A percentile compares a stretch with the other conserved stretches of the same genome.
Conservation (phyloP, 1,140 invertebrate genomes). For the Lasaia peninsularis region DNA sequence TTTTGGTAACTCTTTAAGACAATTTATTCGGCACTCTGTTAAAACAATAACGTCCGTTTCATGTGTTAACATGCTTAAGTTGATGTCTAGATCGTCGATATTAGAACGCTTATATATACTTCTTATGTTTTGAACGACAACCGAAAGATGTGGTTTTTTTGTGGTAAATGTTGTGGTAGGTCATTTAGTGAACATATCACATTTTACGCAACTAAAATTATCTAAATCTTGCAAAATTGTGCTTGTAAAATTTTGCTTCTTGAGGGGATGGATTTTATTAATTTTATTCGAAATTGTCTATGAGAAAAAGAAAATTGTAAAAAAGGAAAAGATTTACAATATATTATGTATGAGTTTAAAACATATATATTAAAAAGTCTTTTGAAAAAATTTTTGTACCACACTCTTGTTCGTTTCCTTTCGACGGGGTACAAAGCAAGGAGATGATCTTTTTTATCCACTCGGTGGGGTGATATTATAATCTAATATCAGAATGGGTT, state of each 20-base stretch:
- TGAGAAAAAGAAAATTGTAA: too few relatives aligned
- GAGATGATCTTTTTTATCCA: constrained; percentile 34
- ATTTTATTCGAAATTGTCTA: too few relatives aligned
- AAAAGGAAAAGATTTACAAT: not conserved
- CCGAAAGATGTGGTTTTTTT: not conserved
- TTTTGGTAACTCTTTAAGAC: constrained; percentile 11
- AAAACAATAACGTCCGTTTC: constrained; percentile 22
- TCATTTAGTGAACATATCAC: not conserved
- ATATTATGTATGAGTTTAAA: constrained; percentile 19
- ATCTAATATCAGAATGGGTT: constrained; percentile 1
- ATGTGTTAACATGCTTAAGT: constrained; percentile 10
- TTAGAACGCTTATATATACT: constrained; percentile 23
- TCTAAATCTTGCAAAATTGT: too few relatives aligned
- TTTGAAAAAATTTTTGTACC: constrained; percentile 32
- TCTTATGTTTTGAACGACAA: constrained; percentile 20
- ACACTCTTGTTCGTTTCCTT: constrained; percentile 24
- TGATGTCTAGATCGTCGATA: constrained; percentile 21
- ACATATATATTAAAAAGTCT: constrained; percentile 26
- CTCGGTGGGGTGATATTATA: not conserved
- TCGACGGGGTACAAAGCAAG: constrained; percentile 31
- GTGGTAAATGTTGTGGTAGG: not conserved
- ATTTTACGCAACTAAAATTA: not conserved
- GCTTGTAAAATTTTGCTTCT: too few relatives aligned
- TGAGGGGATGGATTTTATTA: too few relatives aligned
- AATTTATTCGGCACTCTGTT: constrained; percentile 25